Percentiles rank a stretch among this genome's conserved stretches.
Evolutionary conservation across 2,113 vertebrate species (phyloP).

Genomic region (Zosterops lateralis): DNA sequence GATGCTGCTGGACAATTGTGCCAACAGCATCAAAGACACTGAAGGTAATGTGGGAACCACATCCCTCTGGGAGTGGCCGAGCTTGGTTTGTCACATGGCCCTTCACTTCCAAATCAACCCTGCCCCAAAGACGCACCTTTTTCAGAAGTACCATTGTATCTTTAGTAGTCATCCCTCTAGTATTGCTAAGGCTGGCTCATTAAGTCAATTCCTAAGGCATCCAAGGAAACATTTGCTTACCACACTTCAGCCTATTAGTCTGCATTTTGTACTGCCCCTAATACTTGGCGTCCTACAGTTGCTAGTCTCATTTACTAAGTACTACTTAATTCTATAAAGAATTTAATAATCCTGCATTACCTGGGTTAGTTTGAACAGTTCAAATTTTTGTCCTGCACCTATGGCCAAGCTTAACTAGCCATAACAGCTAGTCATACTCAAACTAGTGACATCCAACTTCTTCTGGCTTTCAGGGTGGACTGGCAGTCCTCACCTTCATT

Average conservation of each 20-base stretch:
- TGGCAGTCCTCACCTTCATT: neutral
- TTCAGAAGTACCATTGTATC: rapidly evolving
- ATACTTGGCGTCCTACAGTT: neutral
- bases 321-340: neutral
- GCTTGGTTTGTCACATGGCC: neutral
- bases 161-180: neutral
- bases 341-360: neutral
- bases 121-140: neutral
- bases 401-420: neutral
- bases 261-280: neutral
- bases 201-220: neutral
- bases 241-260: neutral
- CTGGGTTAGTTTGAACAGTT: neutral
- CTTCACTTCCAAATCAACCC: neutral
- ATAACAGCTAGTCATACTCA: neutral
- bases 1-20: slow-evolving; percentile 84
- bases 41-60: slow-evolving; percentile 74
- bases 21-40: slow-evolving; percentile 86
- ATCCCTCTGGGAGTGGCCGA: neutral
- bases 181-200: neutral
- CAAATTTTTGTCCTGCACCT: neutral
- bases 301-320: neutral
- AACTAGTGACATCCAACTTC: neutral
- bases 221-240: neutral
- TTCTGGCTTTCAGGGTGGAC: neutral